Percentiles rank a stretch among this genome's conserved stretches.
phyloP scores from a whole-genome alignment of 2,113 vertebrate genomes.

The Triplophysa tibetana region DNA sequence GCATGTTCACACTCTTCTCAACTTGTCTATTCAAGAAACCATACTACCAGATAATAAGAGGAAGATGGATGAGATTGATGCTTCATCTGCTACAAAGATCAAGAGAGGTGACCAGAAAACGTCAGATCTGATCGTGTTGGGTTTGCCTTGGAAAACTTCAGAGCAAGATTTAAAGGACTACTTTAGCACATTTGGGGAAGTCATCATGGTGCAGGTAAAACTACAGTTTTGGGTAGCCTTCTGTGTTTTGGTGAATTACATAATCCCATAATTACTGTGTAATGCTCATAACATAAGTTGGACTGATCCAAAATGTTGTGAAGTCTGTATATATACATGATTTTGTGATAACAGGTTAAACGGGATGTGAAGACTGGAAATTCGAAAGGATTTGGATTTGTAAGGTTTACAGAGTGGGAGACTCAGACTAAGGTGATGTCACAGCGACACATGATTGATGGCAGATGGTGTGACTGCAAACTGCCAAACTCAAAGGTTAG shows the following conservation, averaged over 20 bases:
- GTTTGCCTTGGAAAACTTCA: slow-evolving; percentile 95
- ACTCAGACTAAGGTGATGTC: slow-evolving; percentile 97
- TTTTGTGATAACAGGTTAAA: slow-evolving; percentile 81
- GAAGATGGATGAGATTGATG: slow-evolving; percentile 98
- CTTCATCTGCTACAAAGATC: slow-evolving; percentile 94
- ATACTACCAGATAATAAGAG: slow-evolving; percentile 89
- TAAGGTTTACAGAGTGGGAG: slow-evolving; percentile 95
- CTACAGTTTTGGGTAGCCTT: not conserved
- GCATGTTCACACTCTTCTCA: not conserved
- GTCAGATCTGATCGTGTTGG: slow-evolving; percentile 93
- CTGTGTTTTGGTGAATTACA: not conserved
- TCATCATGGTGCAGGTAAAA: slow-evolving; percentile 98
- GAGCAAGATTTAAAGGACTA: slow-evolving; percentile 98
- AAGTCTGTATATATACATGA: not conserved
- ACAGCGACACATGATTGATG: slow-evolving; percentile 98
- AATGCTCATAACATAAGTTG: no score
- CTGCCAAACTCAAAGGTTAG: slow-evolving; percentile 97
- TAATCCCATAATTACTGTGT: not conserved
- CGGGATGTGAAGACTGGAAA: slow-evolving; percentile 96
- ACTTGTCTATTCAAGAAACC: slow-evolving; percentile 21
- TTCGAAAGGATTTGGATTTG: slow-evolving; percentile 98
- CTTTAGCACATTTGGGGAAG: slow-evolving; percentile 96
- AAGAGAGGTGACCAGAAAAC: slow-evolving; percentile 98
- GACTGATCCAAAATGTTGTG: no score
- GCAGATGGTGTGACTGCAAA: slow-evolving; percentile 98